Base-by-base conservation (phyloP, 2,888 invertebrate species). In the Lochmaea crataegi region DNA sequence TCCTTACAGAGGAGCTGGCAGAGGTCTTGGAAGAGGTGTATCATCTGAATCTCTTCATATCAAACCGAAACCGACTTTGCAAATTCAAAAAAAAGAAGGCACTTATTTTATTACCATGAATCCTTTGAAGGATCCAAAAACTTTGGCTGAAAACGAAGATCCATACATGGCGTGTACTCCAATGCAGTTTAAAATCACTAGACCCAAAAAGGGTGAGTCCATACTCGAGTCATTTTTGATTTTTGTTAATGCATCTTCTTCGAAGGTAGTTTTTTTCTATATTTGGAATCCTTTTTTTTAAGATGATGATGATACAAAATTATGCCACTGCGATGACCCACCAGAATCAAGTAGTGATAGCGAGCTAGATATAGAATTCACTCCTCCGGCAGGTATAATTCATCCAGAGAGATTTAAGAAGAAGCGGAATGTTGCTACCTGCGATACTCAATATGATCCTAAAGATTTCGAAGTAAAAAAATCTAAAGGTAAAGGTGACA, bases 351-450 rank as follows among this genome's bases (percentile, higher is more conserved):
- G 79, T 2, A 89, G 89, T 0, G 89, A 92, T 74, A 90, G 90
- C 1, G 92, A 92, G 71, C 89, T 92, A 85, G 92, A 93, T 80
- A 91, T 93, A 56, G 92, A 92, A 74, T 92, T 93, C 68, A 93
- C 92, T 0, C 92, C 93, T 1, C 93, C 93, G 0, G 92, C 92
- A 57, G 93, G 92, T 0, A 88, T 92, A 53, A 91, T 92, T 66
- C 91, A 90, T 77, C 88, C 91, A 1, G 88, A 90, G 71, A 87
- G 89, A 1, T 87, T 90, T 11, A 82, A 82, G 71, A 84, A 82
- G 71, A 83, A 83, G 65, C 83, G 80, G 57, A 89, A 89, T 77
- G 85, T 90, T 2, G 81, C 82, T 12, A 90, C 91, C 76, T 89
- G 88, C 0, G 91, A 91, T 70, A 91, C 92, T 0, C 92, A 92